These are phyloP conservation scores for Latheticus oryzae DNA, from an alignment of 2,888 invertebrate genomes.

Conservation along the genomic window DNA sequence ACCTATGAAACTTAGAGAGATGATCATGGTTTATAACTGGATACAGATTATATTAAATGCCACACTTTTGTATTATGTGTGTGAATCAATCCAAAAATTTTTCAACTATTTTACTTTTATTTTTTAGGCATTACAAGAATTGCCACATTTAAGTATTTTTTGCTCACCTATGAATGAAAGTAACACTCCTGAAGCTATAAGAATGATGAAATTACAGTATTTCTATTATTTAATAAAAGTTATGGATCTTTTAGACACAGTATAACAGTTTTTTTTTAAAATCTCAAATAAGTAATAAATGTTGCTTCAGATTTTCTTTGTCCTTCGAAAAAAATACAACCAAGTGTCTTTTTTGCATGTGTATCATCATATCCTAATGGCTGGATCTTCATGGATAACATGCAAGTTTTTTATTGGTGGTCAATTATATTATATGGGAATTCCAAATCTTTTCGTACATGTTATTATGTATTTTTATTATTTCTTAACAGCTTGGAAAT, in stretches of 20 bases:
- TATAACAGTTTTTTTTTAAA: slow-evolving; percentile 5
- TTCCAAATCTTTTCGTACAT: slow-evolving; percentile 3
- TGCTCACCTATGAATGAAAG: slow-evolving; percentile 9
- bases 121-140: slow-evolving; percentile 1
- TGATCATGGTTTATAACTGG: slow-evolving; percentile 36
- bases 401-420: slow-evolving; percentile 17
- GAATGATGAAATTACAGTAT: slow-evolving; percentile 4
- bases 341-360: slow-evolving; percentile 18
- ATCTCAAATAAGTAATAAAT: neutral
- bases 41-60: slow-evolving; percentile 39
- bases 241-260: slow-evolving; percentile 13
- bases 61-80: too few species aligned
- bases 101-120: neutral
- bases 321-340: slow-evolving; percentile 19
- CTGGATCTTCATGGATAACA: neutral
- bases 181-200: neutral
- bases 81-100: neutral
- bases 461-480: slow-evolving; percentile 86
- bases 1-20: slow-evolving; percentile 34
- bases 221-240: slow-evolving; percentile 6
- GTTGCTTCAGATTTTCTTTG: slow-evolving; percentile 40
- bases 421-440: slow-evolving; percentile 5
- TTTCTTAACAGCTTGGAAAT: slow-evolving; percentile 78
- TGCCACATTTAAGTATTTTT: neutral
- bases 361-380: slow-evolving; percentile 22